Conservation (phyloP, 2,888 invertebrate species). For the Idaea dimidiata region DNA sequence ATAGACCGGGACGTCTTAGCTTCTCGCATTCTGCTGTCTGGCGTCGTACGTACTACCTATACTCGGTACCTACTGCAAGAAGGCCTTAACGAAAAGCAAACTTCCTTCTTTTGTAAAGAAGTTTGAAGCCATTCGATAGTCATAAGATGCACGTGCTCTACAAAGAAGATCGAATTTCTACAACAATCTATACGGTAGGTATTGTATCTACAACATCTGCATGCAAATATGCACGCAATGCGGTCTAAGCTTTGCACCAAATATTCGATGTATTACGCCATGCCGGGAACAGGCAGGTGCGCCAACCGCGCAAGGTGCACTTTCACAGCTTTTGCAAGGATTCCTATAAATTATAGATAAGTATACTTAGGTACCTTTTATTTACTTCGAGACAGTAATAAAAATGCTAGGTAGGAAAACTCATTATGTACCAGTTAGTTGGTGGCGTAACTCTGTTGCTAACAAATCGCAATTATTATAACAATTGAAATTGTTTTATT, state of each 20-base stretch:
- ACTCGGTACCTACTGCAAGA: no score
- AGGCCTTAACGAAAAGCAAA: neutral
- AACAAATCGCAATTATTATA: no score
- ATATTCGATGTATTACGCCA: slow-evolving; percentile 60
- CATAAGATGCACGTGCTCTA: neutral
- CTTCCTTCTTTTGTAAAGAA: neutral
- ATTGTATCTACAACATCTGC: neutral
- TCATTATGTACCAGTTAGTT: no score
- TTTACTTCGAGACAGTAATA: neutral
- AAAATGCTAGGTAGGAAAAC: no score
- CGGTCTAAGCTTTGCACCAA: slow-evolving; percentile 57
- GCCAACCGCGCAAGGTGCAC: slow-evolving; percentile 63
- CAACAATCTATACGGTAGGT: slow-evolving; percentile 13
- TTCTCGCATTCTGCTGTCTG: no score
- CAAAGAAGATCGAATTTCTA: neutral
- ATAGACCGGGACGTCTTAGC: no score
- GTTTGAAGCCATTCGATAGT: neutral
- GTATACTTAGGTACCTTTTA: neutral
- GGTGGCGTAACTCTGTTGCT: no score
- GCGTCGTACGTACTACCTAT: no score
- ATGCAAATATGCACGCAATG: slow-evolving; percentile 38
- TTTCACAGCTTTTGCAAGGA: slow-evolving; percentile 50
- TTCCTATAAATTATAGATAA: slow-evolving; percentile 14
- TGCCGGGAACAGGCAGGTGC: slow-evolving; percentile 69
- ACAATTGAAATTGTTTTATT: no score